Percentiles rank a stretch among this genome's conserved stretches.
These are phyloP conservation scores for Penaeus vannamei DNA, from an alignment of 1,140 invertebrate genomes.

Conservation along the genomic window DNA sequence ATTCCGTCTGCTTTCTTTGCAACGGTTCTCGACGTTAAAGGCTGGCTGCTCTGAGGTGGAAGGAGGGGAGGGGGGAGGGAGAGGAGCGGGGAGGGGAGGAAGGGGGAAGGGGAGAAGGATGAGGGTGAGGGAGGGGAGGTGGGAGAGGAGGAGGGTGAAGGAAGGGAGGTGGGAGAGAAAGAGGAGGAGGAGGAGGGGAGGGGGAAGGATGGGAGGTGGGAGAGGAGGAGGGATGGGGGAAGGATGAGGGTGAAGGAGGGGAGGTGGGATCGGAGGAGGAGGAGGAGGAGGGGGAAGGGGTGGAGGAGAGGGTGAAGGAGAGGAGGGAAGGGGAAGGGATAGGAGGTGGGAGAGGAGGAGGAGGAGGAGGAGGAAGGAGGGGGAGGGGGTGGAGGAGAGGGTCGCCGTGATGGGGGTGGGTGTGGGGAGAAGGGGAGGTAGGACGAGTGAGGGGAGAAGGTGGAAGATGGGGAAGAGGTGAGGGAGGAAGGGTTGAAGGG, in stretches of 20 bases:
- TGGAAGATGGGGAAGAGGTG: not conserved
- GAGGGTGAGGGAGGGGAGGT: not conserved
- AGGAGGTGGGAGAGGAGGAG: not conserved
- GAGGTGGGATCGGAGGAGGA: not conserved
- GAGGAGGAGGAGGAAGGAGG: too few species aligned
- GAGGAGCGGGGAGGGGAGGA: not conserved
- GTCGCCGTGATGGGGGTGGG: not conserved
- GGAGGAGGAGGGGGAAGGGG: too few species aligned
- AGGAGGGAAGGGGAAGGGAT: not conserved
- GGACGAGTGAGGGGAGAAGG: not conserved
- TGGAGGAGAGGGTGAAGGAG: too few species aligned
- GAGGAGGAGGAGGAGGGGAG: not conserved
- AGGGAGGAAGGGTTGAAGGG: not conserved
- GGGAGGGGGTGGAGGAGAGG: too few species aligned
- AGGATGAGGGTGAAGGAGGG: not conserved
- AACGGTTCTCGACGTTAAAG: not conserved
- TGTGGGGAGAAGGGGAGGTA: constrained; percentile 18
- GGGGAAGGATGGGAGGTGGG: constrained; percentile 3
- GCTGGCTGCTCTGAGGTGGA: not conserved
- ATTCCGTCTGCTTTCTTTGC: not conserved
- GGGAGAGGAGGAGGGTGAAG: not conserved
- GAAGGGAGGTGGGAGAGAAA: not conserved
- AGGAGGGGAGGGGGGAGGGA: not conserved
- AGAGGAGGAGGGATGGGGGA: not conserved
- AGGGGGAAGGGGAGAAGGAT: not conserved